Conservation (phyloP, 1,140 invertebrate species). For the Wiebesia pumilae region DNA sequence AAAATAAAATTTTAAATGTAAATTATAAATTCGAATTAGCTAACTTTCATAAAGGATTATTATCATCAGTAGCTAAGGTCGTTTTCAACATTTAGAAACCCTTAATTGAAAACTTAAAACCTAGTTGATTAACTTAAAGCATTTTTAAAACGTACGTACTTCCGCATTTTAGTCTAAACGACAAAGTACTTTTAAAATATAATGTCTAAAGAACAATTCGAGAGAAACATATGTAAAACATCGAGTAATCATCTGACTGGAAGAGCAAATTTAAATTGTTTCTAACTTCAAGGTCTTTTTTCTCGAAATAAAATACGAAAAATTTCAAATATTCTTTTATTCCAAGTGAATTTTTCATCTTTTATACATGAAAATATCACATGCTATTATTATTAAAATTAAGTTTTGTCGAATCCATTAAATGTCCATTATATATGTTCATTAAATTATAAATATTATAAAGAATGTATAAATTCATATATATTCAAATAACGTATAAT, state of each 20-base stretch:
- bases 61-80: too few relatives aligned
- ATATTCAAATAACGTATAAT: too few relatives aligned
- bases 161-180: neutral
- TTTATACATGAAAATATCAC: conserved; percentile 9
- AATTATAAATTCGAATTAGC: too few relatives aligned
- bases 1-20: too few relatives aligned
- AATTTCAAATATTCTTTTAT: conserved; percentile 13
- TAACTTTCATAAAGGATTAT: too few relatives aligned
- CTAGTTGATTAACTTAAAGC: too few relatives aligned
- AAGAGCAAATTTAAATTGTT: conserved; percentile 36
- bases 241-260: neutral
- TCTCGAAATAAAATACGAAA: conserved; percentile 5
- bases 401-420: neutral
- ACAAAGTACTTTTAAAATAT: conserved; percentile 13
- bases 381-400: conserved; percentile 8
- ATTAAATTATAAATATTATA: too few relatives aligned
- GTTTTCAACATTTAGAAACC: too few relatives aligned
- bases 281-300: conserved; percentile 11
- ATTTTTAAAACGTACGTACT: neutral
- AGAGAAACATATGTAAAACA: conserved; percentile 2
- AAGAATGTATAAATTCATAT: too few relatives aligned
- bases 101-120: too few relatives aligned
- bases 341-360: conserved; percentile 20
- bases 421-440: too few relatives aligned
- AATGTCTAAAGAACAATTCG: neutral